Conservation (phyloP, 2,113 vertebrate species). For the Egretta garzetta region DNA sequence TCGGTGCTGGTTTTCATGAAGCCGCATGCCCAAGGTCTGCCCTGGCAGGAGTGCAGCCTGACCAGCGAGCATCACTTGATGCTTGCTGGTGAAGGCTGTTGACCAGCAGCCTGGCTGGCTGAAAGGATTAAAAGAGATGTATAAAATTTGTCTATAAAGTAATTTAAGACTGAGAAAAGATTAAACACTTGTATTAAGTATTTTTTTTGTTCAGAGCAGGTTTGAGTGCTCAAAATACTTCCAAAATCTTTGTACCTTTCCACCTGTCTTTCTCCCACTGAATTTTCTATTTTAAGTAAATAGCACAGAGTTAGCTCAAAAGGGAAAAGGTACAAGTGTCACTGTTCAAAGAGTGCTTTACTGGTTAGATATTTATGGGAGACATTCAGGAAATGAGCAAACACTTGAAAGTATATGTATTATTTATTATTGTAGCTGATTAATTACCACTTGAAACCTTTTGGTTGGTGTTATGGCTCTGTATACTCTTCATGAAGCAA, state of each 20-base stretch:
- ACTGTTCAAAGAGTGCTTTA: neutral
- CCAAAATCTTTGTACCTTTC: neutral
- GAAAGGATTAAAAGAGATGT: neutral
- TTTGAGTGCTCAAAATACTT: neutral
- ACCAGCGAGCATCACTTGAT: neutral
- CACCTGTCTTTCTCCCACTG: neutral
- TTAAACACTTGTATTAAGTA: neutral
- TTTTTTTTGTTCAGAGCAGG: neutral
- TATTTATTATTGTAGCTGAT: constrained; percentile 16
- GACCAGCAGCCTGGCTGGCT: neutral
- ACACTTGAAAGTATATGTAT: neutral
- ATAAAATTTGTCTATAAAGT: neutral
- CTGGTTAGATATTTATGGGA: neutral
- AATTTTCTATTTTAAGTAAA: constrained; percentile 23
- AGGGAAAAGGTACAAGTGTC: neutral
- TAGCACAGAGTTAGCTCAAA: neutral
- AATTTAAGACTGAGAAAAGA: neutral
- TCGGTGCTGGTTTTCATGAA: neutral
- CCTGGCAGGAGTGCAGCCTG: neutral
- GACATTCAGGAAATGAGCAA: neutral
- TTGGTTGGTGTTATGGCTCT: neutral
- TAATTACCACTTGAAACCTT: neutral
- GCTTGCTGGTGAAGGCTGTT: neutral
- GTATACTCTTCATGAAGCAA: neutral
- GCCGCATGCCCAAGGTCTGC: neutral